These are phyloP conservation scores for Tapirus indicus DNA, from an alignment of 2,797 vertebrate species.

Conservation along the genomic window DNA sequence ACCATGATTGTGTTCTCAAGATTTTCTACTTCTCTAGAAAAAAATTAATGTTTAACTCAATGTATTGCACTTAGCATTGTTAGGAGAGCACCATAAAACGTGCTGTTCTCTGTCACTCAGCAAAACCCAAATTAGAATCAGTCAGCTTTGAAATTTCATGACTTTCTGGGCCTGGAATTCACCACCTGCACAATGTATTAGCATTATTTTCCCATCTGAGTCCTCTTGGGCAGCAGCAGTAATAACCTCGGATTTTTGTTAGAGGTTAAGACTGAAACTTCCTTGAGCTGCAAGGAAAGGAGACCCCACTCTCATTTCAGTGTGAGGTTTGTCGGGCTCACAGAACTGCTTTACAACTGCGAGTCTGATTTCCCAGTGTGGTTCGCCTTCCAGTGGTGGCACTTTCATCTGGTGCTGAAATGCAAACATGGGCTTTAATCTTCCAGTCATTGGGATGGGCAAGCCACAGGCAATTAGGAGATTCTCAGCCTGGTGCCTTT, in stretches of 20 bases:
- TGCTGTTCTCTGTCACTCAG: neutral
- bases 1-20: neutral
- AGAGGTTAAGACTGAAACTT: neutral
- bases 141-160: conserved; percentile 62
- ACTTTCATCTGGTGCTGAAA: neutral
- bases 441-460: neutral
- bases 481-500: neutral
- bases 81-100: conserved; percentile 41
- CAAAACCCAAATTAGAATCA: conserved; percentile 51
- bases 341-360: neutral
- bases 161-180: conserved; percentile 23
- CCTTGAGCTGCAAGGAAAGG: conserved; percentile 18
- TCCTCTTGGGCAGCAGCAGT: neutral
- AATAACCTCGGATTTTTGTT: neutral
- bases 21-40: conserved; percentile 1
- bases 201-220: conserved; percentile 22
- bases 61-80: neutral
- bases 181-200: neutral
- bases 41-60: conserved; percentile 70
- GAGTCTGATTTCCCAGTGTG: neutral
- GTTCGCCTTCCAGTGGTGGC: neutral
- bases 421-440: neutral
- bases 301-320: neutral
- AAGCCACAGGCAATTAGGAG: neutral
- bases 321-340: neutral